Conservation (phyloP, 2,797 vertebrate species). For the Enteromius treurensis region DNA sequence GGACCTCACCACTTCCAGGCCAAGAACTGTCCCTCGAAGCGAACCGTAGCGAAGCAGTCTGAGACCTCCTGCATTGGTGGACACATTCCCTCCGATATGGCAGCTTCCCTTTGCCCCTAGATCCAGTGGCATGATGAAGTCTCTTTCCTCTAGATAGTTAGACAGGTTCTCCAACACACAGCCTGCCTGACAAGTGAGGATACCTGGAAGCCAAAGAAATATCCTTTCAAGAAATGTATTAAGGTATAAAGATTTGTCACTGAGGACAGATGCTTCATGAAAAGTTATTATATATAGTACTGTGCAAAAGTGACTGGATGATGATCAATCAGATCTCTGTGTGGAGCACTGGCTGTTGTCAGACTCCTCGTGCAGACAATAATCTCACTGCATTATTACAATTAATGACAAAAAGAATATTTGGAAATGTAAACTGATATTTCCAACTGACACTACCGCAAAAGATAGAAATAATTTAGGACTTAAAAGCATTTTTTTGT, state of each 20-base stretch:
- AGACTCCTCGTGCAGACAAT: too few species aligned
- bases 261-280: neutral
- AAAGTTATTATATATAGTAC: neutral
- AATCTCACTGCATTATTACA: too few species aligned
- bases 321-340: too few species aligned
- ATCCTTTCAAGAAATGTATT: neutral
- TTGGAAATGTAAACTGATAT: too few species aligned
- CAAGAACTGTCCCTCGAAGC: constrained; percentile 89
- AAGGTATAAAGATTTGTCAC: neutral
- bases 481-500: too few species aligned
- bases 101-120: constrained; percentile 96
- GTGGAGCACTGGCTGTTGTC: too few species aligned
- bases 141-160: constrained; percentile 80
- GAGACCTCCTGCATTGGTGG: constrained; percentile 93
- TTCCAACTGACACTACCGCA: too few species aligned
- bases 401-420: too few species aligned
- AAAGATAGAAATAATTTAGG: too few species aligned
- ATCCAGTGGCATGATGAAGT: constrained; percentile 92
- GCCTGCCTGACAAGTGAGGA: constrained; percentile 92
- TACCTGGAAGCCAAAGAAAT: constrained; percentile 73
- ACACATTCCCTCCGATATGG: constrained; percentile 94
- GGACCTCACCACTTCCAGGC: constrained; percentile 89
- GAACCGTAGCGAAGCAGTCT: constrained; percentile 91
- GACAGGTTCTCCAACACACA: constrained; percentile 89
- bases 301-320: too few species aligned